These are phyloP conservation scores for Philaethria dido DNA, from an alignment of 2,888 invertebrate species.

Conservation along the genomic window DNA sequence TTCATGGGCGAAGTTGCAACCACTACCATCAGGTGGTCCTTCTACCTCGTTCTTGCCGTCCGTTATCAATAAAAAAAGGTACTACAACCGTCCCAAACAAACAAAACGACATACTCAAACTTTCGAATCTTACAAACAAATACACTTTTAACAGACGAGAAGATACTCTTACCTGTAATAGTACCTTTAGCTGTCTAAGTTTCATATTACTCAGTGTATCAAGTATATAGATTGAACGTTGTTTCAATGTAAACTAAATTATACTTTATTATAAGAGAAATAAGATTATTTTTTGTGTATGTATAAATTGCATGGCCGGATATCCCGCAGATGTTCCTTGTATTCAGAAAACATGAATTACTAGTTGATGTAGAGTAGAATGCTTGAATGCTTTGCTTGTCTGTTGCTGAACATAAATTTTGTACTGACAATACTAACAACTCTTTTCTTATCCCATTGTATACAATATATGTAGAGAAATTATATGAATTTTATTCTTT, in stretches of 20 bases:
- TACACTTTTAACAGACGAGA: slow-evolving; percentile 2
- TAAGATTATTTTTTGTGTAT: slow-evolving; percentile 36
- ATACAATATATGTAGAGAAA: too few species aligned
- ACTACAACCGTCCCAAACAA: slow-evolving; percentile 16
- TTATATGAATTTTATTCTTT: too few species aligned
- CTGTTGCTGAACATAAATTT: slow-evolving; percentile 35
- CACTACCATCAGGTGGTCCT: too few species aligned
- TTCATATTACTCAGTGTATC: slow-evolving; percentile 53
- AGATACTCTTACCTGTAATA: slow-evolving; percentile 35
- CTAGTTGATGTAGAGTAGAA: slow-evolving; percentile 52
- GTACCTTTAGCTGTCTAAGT: slow-evolving; percentile 43
- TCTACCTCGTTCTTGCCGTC: too few species aligned
- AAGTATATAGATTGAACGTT: slow-evolving; percentile 52
- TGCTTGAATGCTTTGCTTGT: slow-evolving; percentile 44
- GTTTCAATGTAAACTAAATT: slow-evolving; percentile 38
- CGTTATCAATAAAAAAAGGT: too few species aligned
- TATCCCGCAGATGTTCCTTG: slow-evolving; percentile 61
- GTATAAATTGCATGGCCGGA: slow-evolving; percentile 44
- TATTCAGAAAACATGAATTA: slow-evolving; percentile 66
- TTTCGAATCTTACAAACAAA: slow-evolving; percentile 19
- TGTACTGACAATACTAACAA: slow-evolving; percentile 34
- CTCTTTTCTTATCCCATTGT: slow-evolving; percentile 27
- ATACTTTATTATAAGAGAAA: neutral
- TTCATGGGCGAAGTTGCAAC: too few species aligned
- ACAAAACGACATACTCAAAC: slow-evolving; percentile 10